Evolutionary conservation across 2,888 invertebrate species (phyloP), one percentile per base, ranked within the genome.

Genomic region (Xanthia icteritia): DNA sequence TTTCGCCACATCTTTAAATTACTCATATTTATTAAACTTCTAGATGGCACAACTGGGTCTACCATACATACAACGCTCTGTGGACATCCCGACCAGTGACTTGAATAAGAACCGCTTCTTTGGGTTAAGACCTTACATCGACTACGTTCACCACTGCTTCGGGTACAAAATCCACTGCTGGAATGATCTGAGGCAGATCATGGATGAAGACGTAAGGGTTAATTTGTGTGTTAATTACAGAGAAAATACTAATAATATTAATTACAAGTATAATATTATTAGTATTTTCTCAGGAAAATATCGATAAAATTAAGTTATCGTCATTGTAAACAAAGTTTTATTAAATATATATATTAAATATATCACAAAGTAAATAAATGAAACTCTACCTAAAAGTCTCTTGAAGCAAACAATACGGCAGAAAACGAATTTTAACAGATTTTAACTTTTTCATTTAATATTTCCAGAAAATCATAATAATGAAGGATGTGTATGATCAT

Each of bases 401-500:
- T 5, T n/a, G n/a, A n/a, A 56, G 1, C 56, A 54, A 23, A 8
- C 11, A 23, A 54, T 4, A n/a, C 9, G 0, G 2, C n/a, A 56
- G n/a, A 56, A 56, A 56, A 56, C n/a, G 11, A 0, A 4, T 56
- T n/a, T n/a, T 9, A 56, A 56, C n/a, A 5, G 11, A n/a, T 11
- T 56, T 56, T 56, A 54, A 54, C 11, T n/a, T 56, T 39, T 42
- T 17, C 1, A 27, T 56, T 69, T n/a, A 13, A 58, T 45, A 45
- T 56, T 86, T 80, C 17, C 83, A 94, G 94, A 87, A 84, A 81
- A 74, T 94, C 11, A 87, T 87, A 60, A 51, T 87, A 0, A 79
- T 94, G 23, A 85, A 88, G 73, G 89, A 90, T 11, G 74, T 89
- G 5, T 94, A 94, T 76, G 80, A 89, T 5, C 97, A 98, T 92